phyloP scores from a whole-genome alignment of 2,113 vertebrate genomes.

The Reinhardtius hippoglossoides region DNA sequence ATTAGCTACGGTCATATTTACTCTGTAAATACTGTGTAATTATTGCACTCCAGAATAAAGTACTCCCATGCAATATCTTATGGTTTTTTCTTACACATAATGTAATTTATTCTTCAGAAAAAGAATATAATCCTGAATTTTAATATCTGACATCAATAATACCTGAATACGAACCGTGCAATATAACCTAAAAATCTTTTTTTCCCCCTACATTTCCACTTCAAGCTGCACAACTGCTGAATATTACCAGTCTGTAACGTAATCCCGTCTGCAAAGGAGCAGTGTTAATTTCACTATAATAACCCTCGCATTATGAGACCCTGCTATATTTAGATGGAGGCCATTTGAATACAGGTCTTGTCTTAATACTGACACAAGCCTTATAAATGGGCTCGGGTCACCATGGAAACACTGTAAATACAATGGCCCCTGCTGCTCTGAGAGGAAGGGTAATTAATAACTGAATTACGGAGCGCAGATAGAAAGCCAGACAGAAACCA shows the following conservation, averaged over 20 bases:
- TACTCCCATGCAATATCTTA: not conserved
- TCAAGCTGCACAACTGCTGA: slow-evolving; percentile 18
- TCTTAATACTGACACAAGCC: slow-evolving; percentile 89
- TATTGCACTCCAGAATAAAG: slow-evolving; percentile 12
- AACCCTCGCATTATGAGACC: slow-evolving; percentile 68
- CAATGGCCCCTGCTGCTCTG: slow-evolving; percentile 80
- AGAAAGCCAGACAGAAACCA: slow-evolving; percentile 74
- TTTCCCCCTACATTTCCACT: slow-evolving; percentile 19
- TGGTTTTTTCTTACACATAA: not conserved
- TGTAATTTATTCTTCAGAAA: slow-evolving; percentile 8
- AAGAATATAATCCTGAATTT: slow-evolving; percentile 18
- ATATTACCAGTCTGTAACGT: slow-evolving; percentile 51
- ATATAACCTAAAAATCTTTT: slow-evolving; percentile 22
- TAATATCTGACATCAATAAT: slow-evolving; percentile 36
- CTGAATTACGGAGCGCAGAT: slow-evolving; percentile 83
- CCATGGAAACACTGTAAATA: slow-evolving; percentile 91
- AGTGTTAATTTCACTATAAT: slow-evolving; percentile 70
- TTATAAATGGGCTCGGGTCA: slow-evolving; percentile 90
- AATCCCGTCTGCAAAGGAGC: slow-evolving; percentile 44
- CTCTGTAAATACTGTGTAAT: slow-evolving; percentile 2
- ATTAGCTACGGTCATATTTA: not conserved
- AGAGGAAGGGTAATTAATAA: slow-evolving; percentile 89
- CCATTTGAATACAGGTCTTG: slow-evolving; percentile 91
- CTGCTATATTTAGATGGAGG: slow-evolving; percentile 76
- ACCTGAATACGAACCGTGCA: slow-evolving; percentile 5